Evolutionary conservation across 2,888 invertebrate genomes (phyloP).

Genomic region (Chrysolina oricalcia): DNA sequence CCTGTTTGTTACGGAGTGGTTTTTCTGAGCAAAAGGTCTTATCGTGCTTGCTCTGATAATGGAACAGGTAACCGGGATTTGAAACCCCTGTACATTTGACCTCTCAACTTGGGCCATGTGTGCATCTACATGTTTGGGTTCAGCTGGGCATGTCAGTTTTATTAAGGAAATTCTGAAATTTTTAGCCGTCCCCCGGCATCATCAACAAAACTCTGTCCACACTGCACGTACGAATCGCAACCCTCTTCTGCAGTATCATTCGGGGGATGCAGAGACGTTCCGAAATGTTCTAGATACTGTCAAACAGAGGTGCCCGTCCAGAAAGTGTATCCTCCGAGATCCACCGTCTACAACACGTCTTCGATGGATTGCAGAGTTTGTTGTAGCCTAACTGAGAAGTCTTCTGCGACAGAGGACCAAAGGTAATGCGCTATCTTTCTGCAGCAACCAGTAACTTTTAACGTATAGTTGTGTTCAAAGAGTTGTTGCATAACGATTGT

Average conservation of each 20-base stretch:
- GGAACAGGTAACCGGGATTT: too few relatives aligned
- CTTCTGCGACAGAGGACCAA: not conserved
- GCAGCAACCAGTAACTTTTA: too few relatives aligned
- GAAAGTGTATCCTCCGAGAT: not conserved
- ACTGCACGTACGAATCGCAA: not conserved
- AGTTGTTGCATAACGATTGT: too few relatives aligned
- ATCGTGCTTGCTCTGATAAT: too few relatives aligned
- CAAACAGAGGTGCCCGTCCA: not conserved
- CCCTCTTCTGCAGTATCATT: not conserved
- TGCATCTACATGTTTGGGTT: too few relatives aligned
- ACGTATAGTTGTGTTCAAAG: too few relatives aligned
- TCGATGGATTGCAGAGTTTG: not conserved
- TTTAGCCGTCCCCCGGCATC: not conserved
- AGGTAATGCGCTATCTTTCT: not conserved
- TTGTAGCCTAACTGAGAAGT: not conserved
- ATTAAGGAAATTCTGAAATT: not conserved
- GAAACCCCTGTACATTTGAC: too few relatives aligned
- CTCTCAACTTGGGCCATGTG: too few relatives aligned
- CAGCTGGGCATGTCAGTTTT: too few relatives aligned
- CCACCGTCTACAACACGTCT: conserved; percentile 11
- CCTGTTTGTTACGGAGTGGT: too few relatives aligned
- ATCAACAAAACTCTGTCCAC: not conserved
- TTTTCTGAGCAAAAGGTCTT: too few relatives aligned
- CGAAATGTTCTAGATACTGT: not conserved
- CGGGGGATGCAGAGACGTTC: not conserved